phyloP scores from a whole-genome alignment of 2,888 invertebrate genomes.

The Eristalis intricaria region DNA sequence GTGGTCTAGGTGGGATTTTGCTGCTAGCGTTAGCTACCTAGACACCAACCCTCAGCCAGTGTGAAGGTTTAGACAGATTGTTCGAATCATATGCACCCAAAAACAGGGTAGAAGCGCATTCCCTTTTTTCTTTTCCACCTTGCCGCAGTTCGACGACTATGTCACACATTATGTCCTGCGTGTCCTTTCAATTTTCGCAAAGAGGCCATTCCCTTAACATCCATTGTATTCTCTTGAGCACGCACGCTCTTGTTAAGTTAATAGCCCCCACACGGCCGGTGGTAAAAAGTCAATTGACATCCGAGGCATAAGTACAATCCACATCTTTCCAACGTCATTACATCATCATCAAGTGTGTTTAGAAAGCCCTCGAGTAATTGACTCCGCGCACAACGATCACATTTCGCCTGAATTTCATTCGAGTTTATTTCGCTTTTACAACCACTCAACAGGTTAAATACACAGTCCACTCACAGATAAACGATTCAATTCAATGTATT shows the following conservation, averaged over 20 bases:
- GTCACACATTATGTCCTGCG: not conserved
- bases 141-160: too few relatives aligned
- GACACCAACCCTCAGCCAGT: too few relatives aligned
- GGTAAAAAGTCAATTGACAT: not conserved
- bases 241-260: not conserved
- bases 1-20: too few relatives aligned
- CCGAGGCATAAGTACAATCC: not conserved
- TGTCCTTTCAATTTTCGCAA: too few relatives aligned
- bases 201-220: not conserved
- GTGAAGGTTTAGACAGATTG: too few relatives aligned
- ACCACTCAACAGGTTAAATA: slow-evolving; percentile 9
- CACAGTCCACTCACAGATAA: not conserved
- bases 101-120: too few relatives aligned
- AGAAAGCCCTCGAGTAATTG: not conserved
- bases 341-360: not conserved
- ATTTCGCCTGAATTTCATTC: not conserved
- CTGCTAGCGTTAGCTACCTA: too few relatives aligned
- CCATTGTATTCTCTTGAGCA: not conserved
- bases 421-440: slow-evolving; percentile 7
- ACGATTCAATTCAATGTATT: slow-evolving; percentile 8
- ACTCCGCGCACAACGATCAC: slow-evolving; percentile 7
- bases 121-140: too few relatives aligned
- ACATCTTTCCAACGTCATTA: not conserved
- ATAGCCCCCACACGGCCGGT: not conserved
- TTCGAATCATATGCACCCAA: too few relatives aligned